Evolutionary conservation across 2,797 vertebrate genomes (phyloP).

Genomic region (Psittacula echo): DNA sequence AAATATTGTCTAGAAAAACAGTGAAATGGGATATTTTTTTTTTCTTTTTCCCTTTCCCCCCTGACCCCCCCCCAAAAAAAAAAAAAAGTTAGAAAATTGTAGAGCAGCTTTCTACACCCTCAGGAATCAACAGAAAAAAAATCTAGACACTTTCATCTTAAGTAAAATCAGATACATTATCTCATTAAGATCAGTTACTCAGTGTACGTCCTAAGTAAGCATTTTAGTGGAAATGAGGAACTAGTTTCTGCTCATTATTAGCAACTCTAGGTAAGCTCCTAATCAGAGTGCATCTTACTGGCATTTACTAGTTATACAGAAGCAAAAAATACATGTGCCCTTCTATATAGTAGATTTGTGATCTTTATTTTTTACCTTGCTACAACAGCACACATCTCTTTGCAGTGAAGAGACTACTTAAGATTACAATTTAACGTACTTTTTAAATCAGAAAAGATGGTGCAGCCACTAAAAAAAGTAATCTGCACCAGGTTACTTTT

Average conservation of each 20-base stretch:
- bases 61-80: too few relatives aligned
- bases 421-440: not conserved
- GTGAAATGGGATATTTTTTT: too few relatives aligned
- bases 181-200: not conserved
- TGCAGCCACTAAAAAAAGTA: not conserved
- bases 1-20: not conserved
- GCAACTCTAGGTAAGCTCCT: not conserved
- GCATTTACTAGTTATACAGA: not conserved
- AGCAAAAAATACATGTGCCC: not conserved
- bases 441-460: not conserved
- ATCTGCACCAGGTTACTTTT: not conserved
- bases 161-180: not conserved
- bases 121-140: not conserved
- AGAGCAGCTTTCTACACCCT: not conserved
- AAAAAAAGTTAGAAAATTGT: not conserved
- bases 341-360: not conserved
- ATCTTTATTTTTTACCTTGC: not conserved
- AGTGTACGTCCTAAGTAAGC: not conserved
- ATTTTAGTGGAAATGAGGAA: not conserved
- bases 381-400: not conserved
- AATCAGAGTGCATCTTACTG: not conserved
- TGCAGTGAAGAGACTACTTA: not conserved
- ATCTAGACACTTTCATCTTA: not conserved
- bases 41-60: too few relatives aligned
- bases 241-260: not conserved